These are phyloP conservation scores for Trigoniulus corallinus DNA, from an alignment of 1,140 invertebrate genomes.

Conservation along the genomic window DNA sequence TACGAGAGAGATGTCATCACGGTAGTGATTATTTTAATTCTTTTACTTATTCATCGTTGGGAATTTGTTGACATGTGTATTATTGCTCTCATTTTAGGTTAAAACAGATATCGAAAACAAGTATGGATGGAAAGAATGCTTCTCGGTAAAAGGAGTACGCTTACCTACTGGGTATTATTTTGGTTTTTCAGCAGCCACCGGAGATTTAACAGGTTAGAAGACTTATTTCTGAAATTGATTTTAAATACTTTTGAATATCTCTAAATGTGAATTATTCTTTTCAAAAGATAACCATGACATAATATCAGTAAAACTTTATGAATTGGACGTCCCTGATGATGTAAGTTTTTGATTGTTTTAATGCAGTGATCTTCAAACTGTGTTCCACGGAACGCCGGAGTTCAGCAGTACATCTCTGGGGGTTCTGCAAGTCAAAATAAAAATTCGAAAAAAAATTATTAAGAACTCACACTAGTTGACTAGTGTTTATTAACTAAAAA, in stretches of 20 bases:
- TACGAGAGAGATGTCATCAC: conserved; percentile 80
- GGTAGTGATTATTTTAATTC: conserved; percentile 33
- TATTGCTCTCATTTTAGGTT: conserved; percentile 35
- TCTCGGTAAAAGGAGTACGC: conserved; percentile 70
- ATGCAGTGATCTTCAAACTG: no score
- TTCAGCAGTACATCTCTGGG: no score
- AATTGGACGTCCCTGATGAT: conserved; percentile 56
- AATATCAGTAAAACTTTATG: conserved; percentile 74
- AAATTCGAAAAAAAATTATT: no score
- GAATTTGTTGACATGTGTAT: conserved; percentile 7
- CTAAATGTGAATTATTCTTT: no score
- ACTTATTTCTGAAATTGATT: conserved; percentile 4
- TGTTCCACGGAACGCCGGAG: no score
- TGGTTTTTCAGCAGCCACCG: conserved; percentile 87
- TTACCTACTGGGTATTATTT: conserved; percentile 92
- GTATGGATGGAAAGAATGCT: conserved; percentile 84
- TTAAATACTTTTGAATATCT: no score
- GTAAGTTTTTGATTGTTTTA: no score
- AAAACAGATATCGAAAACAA: conserved; percentile 82
- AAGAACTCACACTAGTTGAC: no score
- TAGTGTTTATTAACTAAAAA: no score
- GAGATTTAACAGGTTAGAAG: conserved; percentile 52
- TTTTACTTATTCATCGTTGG: conserved; percentile 12
- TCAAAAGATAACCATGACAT: conserved; percentile 89
- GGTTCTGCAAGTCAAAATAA: no score